Evolutionary conservation across 2,113 vertebrate species (phyloP), one percentile per base, ranked within the genome.

Genomic region (Phoxinus phoxinus): DNA sequence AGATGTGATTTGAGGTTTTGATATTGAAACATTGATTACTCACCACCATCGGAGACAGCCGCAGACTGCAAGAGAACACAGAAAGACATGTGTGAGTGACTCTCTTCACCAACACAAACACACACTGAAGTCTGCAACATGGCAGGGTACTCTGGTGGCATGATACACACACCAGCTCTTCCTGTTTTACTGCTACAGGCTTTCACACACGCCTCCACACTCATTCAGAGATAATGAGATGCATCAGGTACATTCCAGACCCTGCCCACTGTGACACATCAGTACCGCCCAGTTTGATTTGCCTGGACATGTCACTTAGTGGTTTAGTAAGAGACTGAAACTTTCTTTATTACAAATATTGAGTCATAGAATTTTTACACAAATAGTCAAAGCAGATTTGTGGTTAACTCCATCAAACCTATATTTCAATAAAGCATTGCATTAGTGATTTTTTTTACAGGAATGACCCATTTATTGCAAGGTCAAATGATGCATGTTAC

Each of bases 21-120:
- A 0, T 19, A 56, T 44, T 11, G 2, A 76, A 79, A 56, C 19
- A 53, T 13, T 82, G 13, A 86, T 79, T 91, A 94, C 98, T 99
- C 96, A 99, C 98, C 98, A 92, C 98, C 98, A 94, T 99, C 98
- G 83, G 98, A 99, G 91, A 99, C 97, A 86, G 97, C 97, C 87
- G 97, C 96, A 87, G 97, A 97, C 98, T 99, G 98, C 88, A 96
- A 96, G 87, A 94, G 94, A 94, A 94, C 91, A 96, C 93, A 98
- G 90, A 97, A 80, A 96, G 94, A 97, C 93, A 97, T 96, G 93
- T 88, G 92, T 99, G 96, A 97, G 89, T 82, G 86, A 93, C 51
- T 88, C 87, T 84, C 88, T 51, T 92, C 92, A 91, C 89, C 87
- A 85, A 89, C 86, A 89, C 63, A 89, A 74, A 56, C 44, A 80